These are phyloP conservation scores for Electrophaes corylata DNA, from an alignment of 2,888 invertebrate genomes.

Conservation along the genomic window DNA sequence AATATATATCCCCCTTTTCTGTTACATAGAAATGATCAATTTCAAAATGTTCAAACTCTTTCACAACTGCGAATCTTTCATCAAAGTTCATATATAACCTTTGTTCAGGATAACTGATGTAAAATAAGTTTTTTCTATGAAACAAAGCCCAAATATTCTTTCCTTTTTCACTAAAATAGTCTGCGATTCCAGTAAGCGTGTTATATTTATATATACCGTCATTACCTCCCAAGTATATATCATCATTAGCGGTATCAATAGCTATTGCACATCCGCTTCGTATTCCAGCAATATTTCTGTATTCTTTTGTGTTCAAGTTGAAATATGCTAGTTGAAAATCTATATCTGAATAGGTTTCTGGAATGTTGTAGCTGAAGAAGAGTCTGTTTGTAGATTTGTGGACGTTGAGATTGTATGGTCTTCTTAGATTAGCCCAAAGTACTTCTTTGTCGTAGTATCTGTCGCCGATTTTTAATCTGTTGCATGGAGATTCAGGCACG, in stretches of 20 bases:
- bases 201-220: constrained; percentile 70
- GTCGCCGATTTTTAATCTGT: constrained; percentile 54
- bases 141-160: constrained; percentile 66
- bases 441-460: constrained; percentile 59
- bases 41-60: constrained; percentile 62
- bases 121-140: constrained; percentile 60
- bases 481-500: constrained; percentile 48
- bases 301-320: constrained; percentile 55
- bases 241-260: constrained; percentile 59
- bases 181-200: constrained; percentile 58
- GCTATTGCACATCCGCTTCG: constrained; percentile 64
- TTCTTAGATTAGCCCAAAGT: constrained; percentile 52
- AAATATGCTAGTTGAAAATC: constrained; percentile 63
- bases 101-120: constrained; percentile 67
- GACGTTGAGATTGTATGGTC: constrained; percentile 59
- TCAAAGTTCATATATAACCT: constrained; percentile 59
- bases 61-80: constrained; percentile 58
- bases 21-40: constrained; percentile 61
- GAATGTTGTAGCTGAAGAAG: constrained; percentile 60
- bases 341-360: constrained; percentile 56
- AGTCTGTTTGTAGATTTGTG: constrained; percentile 58
- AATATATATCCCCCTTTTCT: constrained; percentile 51
- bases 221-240: constrained; percentile 65
- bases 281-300: constrained; percentile 57
- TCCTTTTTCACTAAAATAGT: constrained; percentile 60